These are phyloP conservation scores for Petromus typicus DNA, from an alignment of 2,113 vertebrate genomes.

Conservation along the genomic window DNA sequence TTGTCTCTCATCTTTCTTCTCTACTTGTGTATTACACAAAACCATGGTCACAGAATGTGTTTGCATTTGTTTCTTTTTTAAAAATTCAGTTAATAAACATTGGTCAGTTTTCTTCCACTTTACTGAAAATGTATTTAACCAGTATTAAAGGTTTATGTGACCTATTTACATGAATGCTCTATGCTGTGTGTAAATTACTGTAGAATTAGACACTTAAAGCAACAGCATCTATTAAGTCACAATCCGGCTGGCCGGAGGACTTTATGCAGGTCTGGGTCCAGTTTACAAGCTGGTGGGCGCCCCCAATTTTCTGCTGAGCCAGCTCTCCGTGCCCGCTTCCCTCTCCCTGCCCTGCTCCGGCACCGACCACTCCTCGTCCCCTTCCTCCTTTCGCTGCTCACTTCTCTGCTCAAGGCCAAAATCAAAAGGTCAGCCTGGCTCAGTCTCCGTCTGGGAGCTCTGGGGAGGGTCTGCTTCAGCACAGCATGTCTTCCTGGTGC, in stretches of 20 bases:
- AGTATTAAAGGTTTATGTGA: background rate
- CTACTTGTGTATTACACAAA: background rate
- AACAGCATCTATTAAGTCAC: too few relatives aligned
- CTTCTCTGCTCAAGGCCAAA: background rate
- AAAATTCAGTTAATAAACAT: background rate
- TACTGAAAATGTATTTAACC: conserved; percentile 2
- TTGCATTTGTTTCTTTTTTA: background rate
- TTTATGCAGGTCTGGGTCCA: background rate
- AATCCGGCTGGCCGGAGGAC: background rate
- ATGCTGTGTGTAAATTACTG: background rate
- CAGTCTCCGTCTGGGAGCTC: background rate
- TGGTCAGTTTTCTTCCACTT: conserved; percentile 16
- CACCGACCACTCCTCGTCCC: background rate
- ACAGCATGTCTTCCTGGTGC: background rate
- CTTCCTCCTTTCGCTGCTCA: background rate
- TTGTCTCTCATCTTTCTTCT: too few relatives aligned
- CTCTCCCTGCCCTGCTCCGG: too few relatives aligned
- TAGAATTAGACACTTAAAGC: too few relatives aligned
- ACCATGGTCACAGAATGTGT: background rate
- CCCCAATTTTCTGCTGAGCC: background rate
- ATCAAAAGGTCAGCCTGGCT: background rate
- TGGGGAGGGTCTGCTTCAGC: background rate
- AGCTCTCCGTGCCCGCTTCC: background rate
- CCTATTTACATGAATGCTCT: conserved; percentile 23
- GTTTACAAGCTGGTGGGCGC: background rate